These are phyloP conservation scores for Lepilemur septentrionalis DNA, from an alignment of 2,797 vertebrate species.

Conservation along the genomic window DNA sequence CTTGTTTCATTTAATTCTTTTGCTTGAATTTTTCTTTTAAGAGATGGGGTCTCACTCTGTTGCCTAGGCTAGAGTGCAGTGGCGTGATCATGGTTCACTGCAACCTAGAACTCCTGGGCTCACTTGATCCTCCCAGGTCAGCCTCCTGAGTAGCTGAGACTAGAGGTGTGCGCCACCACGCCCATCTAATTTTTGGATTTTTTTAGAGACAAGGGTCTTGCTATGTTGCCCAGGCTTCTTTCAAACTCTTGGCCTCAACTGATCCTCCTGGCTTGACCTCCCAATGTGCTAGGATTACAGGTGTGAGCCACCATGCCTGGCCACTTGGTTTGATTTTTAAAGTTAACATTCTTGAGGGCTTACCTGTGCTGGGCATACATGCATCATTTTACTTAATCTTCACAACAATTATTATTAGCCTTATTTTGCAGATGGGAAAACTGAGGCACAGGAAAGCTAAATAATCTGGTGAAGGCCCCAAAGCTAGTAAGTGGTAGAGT, in stretches of 20 bases:
- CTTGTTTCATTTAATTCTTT: neutral
- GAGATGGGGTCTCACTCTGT: neutral
- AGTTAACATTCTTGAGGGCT: neutral
- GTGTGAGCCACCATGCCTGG: neutral
- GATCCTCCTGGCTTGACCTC: neutral
- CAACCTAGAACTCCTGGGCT: neutral
- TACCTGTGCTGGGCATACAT: neutral
- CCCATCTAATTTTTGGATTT: neutral
- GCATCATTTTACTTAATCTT: neutral
- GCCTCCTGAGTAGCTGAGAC: neutral
- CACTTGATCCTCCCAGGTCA: neutral
- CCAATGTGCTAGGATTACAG: neutral
- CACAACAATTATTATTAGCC: neutral
- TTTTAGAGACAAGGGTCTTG: neutral
- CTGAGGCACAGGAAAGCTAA: neutral
- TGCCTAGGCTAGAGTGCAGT: neutral
- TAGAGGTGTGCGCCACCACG: neutral
- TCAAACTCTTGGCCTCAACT: neutral
- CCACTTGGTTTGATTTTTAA: neutral
- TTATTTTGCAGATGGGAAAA: neutral
- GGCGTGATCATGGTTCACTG: neutral
- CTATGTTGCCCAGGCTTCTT: too few species aligned
- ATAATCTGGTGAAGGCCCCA: too few species aligned
- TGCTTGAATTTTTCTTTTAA: neutral
- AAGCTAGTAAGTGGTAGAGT: neutral